These are phyloP conservation scores for Papio anubis DNA, from an alignment of 2,113 vertebrate genomes.

Conservation along the genomic window DNA sequence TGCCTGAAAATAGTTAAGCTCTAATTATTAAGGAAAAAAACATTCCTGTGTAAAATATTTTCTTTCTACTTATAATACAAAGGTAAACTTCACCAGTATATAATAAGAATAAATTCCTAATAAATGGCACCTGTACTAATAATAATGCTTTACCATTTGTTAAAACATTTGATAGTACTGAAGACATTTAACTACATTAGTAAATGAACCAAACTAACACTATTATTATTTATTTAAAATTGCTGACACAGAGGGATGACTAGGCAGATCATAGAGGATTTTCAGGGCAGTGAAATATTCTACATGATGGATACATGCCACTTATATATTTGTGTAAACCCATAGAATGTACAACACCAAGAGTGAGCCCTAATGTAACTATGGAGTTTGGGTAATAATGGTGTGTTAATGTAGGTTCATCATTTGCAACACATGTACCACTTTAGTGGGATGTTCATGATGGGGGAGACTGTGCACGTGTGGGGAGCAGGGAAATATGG, in stretches of 20 bases:
- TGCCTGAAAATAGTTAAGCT: not conserved
- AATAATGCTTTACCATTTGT: not conserved
- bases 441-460: not conserved
- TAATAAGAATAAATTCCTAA: not conserved
- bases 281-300: not conserved
- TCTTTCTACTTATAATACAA: constrained; percentile 29
- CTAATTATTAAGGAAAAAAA: constrained; percentile 2
- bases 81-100: not conserved
- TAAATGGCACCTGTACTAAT: not conserved
- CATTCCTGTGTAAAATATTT: constrained; percentile 34
- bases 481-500: not conserved
- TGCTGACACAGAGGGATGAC: not conserved
- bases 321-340: not conserved
- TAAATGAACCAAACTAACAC: constrained; percentile 24
- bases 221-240: constrained; percentile 37
- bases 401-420: not conserved
- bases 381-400: not conserved
- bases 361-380: not conserved
- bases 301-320: not conserved
- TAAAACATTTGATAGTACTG: constrained; percentile 1
- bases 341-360: not conserved
- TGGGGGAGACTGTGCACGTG: no score
- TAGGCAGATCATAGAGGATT: not conserved
- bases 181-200: not conserved
- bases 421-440: not conserved